These are phyloP conservation scores for Dasypus novemcinctus DNA, from an alignment of 2,113 vertebrate genomes.

Conservation along the genomic window DNA sequence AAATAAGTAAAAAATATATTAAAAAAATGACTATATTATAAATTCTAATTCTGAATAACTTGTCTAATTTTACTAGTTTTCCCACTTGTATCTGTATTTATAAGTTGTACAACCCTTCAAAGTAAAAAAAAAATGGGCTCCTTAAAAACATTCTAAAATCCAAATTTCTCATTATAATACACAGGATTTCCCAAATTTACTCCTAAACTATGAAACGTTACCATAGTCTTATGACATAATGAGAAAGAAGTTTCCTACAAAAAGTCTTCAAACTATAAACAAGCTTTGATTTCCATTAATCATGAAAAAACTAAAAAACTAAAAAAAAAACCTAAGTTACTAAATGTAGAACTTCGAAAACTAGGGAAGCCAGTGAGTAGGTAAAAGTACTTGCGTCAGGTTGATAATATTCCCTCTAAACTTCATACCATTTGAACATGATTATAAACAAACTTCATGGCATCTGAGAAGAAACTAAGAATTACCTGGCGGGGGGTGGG, in stretches of 20 bases:
- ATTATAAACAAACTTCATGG: background rate
- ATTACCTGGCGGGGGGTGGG: background rate
- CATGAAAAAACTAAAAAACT: background rate
- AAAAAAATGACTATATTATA: background rate
- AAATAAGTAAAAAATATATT: too few species aligned
- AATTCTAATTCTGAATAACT: constrained; percentile 26
- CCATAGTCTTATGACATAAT: background rate
- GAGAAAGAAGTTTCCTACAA: background rate
- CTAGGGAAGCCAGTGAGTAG: background rate
- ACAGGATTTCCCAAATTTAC: background rate
- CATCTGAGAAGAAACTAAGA: constrained; percentile 12
- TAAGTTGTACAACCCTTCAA: background rate
- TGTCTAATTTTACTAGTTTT: background rate
- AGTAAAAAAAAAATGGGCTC: background rate
- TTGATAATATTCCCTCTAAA: background rate
- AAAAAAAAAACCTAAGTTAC: background rate
- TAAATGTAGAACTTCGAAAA: background rate
- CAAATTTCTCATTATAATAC: background rate
- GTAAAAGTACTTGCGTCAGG: constrained; percentile 1
- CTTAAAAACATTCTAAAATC: constrained; percentile 6
- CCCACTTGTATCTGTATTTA: background rate
- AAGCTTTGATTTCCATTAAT: background rate
- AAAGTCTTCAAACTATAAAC: constrained; percentile 20
- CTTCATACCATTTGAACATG: background rate
- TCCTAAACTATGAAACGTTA: background rate